phyloP scores from a whole-genome alignment of 2,888 invertebrate genomes.

The Hypselothyrea guttata region DNA sequence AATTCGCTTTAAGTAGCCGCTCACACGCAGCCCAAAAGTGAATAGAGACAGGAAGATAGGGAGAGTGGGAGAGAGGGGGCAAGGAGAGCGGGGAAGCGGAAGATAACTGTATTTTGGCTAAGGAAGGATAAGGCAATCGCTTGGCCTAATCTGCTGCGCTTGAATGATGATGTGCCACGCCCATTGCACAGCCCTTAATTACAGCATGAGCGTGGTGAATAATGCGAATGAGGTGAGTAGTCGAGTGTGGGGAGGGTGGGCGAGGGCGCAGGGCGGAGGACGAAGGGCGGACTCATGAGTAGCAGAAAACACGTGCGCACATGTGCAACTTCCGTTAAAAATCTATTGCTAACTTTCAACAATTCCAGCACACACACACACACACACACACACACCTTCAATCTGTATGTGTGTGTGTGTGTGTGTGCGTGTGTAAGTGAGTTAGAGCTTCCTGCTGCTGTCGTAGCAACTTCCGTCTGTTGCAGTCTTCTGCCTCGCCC shows the following conservation, averaged over 20 bases:
- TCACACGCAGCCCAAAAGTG: slow-evolving; percentile 59
- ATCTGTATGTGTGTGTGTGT: slow-evolving; percentile 21
- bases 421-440: slow-evolving; percentile 66
- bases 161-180: slow-evolving; percentile 77
- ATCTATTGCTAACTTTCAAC: slow-evolving; percentile 78
- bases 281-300: slow-evolving; percentile 23
- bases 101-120: too few relatives aligned
- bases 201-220: slow-evolving; percentile 50
- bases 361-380: slow-evolving; percentile 51
- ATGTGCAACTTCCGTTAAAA: slow-evolving; percentile 79
- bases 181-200: slow-evolving; percentile 60
- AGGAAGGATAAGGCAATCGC: slow-evolving; percentile 51
- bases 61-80: slow-evolving; percentile 1
- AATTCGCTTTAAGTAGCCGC: slow-evolving; percentile 78
- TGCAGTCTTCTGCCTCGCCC: slow-evolving; percentile 39
- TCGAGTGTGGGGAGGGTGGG: neutral
- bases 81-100: neutral
- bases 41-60: too few relatives aligned
- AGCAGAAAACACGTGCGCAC: slow-evolving; percentile 71
- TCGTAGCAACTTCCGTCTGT: slow-evolving; percentile 75
- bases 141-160: slow-evolving; percentile 75
- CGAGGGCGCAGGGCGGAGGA: neutral
- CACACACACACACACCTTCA: slow-evolving; percentile 33
- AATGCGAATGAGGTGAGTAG: slow-evolving; percentile 2
- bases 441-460: slow-evolving; percentile 78